Percentiles rank a stretch among this genome's conserved stretches.
Evolutionary conservation across 2,113 vertebrate genomes (phyloP).

Genomic region (Eira barbara): DNA sequence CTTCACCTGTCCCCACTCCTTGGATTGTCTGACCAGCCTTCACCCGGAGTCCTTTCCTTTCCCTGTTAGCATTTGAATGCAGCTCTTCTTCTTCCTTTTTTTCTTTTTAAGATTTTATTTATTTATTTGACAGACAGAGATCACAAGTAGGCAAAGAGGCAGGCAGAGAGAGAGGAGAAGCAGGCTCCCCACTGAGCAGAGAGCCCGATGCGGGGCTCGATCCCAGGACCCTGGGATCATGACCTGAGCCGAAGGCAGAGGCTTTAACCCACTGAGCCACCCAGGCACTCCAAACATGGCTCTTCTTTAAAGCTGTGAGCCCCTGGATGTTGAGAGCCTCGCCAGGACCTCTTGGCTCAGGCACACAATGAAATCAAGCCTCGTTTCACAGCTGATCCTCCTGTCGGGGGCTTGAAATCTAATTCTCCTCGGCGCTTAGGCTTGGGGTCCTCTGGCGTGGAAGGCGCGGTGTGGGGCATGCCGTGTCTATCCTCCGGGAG

Average conservation of each 20-base stretch:
- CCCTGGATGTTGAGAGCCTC: neutral
- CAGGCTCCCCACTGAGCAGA: too few species aligned
- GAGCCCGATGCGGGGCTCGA: too few species aligned
- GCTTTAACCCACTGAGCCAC: too few species aligned
- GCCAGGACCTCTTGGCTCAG: neutral
- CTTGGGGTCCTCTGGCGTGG: neutral
- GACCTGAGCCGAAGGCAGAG: too few species aligned
- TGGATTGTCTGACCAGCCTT: neutral
- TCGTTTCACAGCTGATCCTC: neutral
- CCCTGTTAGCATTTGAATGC: neutral
- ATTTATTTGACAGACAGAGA: too few species aligned
- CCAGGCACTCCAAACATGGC: neutral
- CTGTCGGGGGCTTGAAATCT: neutral
- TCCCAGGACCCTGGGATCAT: too few species aligned
- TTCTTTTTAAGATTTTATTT: too few species aligned
- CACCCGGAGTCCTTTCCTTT: neutral
- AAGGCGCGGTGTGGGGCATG: accelerated
- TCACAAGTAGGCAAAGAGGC: too few species aligned
- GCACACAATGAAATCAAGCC: neutral
- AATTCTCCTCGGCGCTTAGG: neutral
- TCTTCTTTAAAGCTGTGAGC: neutral
- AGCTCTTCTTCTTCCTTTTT: neutral
- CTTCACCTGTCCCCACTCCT: neutral
- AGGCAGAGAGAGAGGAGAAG: too few species aligned
- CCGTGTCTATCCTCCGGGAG: accelerated